A percentile compares a stretch with the other conserved stretches of the same genome.
phyloP scores from a whole-genome alignment of 1,140 invertebrate species.

The Apis dorsata region DNA sequence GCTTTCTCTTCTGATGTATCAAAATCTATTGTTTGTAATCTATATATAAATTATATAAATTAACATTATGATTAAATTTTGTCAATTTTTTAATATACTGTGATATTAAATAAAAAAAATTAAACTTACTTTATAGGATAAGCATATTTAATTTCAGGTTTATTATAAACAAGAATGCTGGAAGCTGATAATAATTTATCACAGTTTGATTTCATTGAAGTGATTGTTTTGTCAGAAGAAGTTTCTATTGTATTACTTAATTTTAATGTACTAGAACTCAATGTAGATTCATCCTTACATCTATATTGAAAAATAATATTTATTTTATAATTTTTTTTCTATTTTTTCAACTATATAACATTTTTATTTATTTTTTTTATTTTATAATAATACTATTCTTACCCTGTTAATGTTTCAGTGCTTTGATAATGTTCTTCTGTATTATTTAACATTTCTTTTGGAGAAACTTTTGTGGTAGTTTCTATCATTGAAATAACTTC shows the following conservation, averaged over 20 bases:
- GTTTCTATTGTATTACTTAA: constrained; percentile 64
- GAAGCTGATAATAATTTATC: constrained; percentile 65
- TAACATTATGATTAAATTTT: not conserved
- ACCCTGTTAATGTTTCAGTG: constrained; percentile 74
- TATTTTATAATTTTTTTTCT: not conserved
- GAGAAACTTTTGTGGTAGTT: constrained; percentile 62
- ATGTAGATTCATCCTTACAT: constrained; percentile 67
- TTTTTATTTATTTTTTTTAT: not conserved
- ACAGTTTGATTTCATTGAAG: constrained; percentile 64
- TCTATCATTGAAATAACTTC: constrained; percentile 80
- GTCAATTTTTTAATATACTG: not conserved
- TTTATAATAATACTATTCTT: constrained; percentile 40
- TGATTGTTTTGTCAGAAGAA: constrained; percentile 69
- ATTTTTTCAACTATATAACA: not conserved
- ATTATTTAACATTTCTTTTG: constrained; percentile 68
- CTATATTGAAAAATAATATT: constrained; percentile 41
- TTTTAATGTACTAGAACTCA: constrained; percentile 68
- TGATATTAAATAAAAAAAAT: not conserved
- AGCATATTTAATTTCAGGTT: constrained; percentile 77
- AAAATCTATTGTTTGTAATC: constrained; percentile 31
- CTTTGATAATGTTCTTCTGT: constrained; percentile 74
- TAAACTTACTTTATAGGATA: constrained; percentile 76
- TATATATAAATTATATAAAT: not conserved
- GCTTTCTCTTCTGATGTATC: not conserved
- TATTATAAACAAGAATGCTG: constrained; percentile 64